Percentiles rank a stretch among this genome's conserved stretches.
Evolutionary conservation across 1,140 invertebrate genomes (phyloP).

Genomic region (Sycophila sp.): DNA sequence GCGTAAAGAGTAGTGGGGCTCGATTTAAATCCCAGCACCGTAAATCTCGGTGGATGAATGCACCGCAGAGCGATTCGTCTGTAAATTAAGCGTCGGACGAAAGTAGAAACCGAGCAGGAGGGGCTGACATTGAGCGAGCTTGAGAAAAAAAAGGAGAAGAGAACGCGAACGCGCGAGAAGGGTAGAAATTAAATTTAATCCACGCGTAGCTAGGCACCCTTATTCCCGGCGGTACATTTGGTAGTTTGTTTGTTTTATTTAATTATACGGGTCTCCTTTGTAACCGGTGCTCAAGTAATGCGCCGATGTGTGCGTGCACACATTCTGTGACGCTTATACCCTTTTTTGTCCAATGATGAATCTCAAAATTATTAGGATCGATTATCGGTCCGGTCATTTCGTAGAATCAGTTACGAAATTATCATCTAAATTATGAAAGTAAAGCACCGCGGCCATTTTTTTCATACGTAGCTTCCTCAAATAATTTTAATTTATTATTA

Average conservation of each 20-base stretch:
- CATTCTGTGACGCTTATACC: too few relatives aligned
- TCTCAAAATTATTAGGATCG: too few relatives aligned
- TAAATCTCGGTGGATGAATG: not conserved
- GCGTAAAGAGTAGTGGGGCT: not conserved
- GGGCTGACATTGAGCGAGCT: not conserved
- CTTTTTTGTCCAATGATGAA: too few relatives aligned
- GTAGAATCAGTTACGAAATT: too few relatives aligned
- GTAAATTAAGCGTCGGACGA: slow-evolving; percentile 11
- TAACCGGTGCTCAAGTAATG: not conserved
- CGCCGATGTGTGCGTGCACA: not conserved
- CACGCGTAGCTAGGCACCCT: not conserved
- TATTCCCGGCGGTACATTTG: not conserved
- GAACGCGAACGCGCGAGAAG: not conserved
- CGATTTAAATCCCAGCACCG: not conserved
- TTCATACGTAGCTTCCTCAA: too few relatives aligned
- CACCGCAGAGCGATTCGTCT: not conserved
- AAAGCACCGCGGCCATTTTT: too few relatives aligned
- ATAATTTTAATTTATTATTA: too few relatives aligned
- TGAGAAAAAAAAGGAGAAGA: not conserved
- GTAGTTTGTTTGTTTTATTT: slow-evolving; percentile 22
- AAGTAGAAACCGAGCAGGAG: not conserved
- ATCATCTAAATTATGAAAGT: too few relatives aligned
- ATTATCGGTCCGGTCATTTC: too few relatives aligned
- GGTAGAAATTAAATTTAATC: slow-evolving; percentile 16
- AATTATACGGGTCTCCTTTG: slow-evolving; percentile 15